phyloP scores from a whole-genome alignment of 2,797 vertebrate species.

The Scleropages formosus region DNA sequence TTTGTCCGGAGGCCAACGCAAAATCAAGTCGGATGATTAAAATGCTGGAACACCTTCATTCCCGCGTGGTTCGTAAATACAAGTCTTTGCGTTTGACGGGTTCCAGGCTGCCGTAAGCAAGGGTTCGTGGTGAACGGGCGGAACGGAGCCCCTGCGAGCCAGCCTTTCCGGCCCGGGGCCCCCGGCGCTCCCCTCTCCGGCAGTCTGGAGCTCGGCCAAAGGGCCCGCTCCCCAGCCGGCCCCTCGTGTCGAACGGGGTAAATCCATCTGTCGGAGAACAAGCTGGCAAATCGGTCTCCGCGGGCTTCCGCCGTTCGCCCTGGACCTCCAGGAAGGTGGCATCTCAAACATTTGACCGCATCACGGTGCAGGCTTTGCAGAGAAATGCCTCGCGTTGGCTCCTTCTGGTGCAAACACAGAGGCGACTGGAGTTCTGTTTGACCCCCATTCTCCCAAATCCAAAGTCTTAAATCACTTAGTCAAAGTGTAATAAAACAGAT shows the following conservation, averaged over 20 bases:
- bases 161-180: not conserved
- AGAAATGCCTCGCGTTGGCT: too few species aligned
- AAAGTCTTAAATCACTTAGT: too few species aligned
- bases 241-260: slow-evolving; percentile 16
- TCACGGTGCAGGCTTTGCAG: too few species aligned
- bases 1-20: not conserved
- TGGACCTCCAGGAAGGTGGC: not conserved
- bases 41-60: not conserved
- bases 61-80: not conserved
- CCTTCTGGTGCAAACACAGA: too few species aligned
- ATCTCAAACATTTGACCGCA: too few species aligned
- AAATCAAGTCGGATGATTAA: not conserved
- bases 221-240: not conserved
- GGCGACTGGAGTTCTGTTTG: too few species aligned
- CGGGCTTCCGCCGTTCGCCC: slow-evolving; percentile 15
- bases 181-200: not conserved
- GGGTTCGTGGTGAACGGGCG: not conserved
- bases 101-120: not conserved
- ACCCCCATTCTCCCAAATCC: too few species aligned
- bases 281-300: not conserved
- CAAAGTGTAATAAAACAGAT: too few species aligned
- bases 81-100: not conserved
- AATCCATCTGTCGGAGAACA: slow-evolving; percentile 21
- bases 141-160: not conserved
- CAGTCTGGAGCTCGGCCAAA: not conserved